These are phyloP conservation scores for Galagoides demidoff DNA, from an alignment of 2,797 vertebrate species.

Conservation along the genomic window DNA sequence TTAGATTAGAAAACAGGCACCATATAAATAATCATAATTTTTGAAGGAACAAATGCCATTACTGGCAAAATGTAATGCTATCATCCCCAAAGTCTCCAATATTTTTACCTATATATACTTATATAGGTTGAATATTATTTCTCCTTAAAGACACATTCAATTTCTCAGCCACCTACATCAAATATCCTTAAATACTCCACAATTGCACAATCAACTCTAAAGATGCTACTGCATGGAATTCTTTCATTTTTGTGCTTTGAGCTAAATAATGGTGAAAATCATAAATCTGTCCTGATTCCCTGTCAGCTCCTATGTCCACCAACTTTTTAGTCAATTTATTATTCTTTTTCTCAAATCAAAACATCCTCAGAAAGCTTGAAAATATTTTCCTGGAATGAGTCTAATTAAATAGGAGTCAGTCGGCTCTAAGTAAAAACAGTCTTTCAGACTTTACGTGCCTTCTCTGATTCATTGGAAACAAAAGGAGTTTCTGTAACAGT, in stretches of 20 bases:
- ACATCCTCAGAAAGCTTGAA: conserved; percentile 76
- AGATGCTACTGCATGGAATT: neutral
- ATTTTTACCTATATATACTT: neutral
- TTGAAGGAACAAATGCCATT: conserved; percentile 49
- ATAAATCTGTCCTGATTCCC: conserved; percentile 62
- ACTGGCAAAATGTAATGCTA: conserved; percentile 49
- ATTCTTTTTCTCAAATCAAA: conserved; percentile 54
- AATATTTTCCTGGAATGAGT: conserved; percentile 73
- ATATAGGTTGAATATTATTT: neutral
- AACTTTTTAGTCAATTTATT: conserved; percentile 58
- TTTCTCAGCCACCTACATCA: neutral
- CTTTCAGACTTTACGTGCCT: conserved; percentile 80
- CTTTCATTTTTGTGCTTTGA: conserved; percentile 62
- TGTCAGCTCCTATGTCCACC: neutral
- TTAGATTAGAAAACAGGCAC: conserved; percentile 62
- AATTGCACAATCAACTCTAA: conserved; percentile 38
- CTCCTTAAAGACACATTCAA: conserved; percentile 42
- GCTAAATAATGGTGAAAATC: conserved; percentile 62
- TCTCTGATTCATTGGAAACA: conserved; percentile 85
- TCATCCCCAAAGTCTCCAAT: conserved; percentile 32
- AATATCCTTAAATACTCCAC: conserved; percentile 32
- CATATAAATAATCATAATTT: conserved; percentile 52
- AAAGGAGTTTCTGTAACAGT: conserved; percentile 94
- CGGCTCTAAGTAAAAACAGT: conserved; percentile 74
- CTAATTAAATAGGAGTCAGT: conserved; percentile 81